A percentile compares a stretch with the other conserved stretches of the same genome.
These are phyloP conservation scores for Myotis brandtii DNA, from an alignment of 2,113 vertebrate genomes.

Conservation along the genomic window DNA sequence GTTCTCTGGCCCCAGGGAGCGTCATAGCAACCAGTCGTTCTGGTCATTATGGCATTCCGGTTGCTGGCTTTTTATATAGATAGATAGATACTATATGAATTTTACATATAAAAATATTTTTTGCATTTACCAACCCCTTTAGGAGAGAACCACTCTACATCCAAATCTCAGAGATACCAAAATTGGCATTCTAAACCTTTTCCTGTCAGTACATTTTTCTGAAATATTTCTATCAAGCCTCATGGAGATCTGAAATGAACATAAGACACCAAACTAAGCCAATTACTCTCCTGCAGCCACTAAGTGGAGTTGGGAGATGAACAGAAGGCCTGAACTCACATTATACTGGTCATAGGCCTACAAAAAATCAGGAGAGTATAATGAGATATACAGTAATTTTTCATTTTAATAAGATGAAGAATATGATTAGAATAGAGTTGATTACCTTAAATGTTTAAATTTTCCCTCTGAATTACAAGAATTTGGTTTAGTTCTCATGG, in stretches of 20 bases:
- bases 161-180: neutral
- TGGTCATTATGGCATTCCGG: too few relatives aligned
- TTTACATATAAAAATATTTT: neutral
- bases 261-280: neutral
- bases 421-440: neutral
- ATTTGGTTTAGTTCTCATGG: neutral
- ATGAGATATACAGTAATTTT: neutral
- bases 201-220: neutral
- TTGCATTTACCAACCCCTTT: neutral
- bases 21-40: too few relatives aligned
- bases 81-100: neutral
- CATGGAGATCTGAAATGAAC: neutral
- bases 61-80: too few relatives aligned
- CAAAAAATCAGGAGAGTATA: neutral
- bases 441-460: neutral
- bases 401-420: neutral
- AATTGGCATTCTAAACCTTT: neutral
- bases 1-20: too few relatives aligned
- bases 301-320: neutral
- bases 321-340: neutral
- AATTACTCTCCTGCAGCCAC: neutral
- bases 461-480: constrained; percentile 18
- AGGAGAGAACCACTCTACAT: neutral
- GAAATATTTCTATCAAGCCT: neutral
- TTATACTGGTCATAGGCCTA: neutral